phyloP scores from a whole-genome alignment of 2,797 vertebrate species.

The Cossypha niveicapilla region DNA sequence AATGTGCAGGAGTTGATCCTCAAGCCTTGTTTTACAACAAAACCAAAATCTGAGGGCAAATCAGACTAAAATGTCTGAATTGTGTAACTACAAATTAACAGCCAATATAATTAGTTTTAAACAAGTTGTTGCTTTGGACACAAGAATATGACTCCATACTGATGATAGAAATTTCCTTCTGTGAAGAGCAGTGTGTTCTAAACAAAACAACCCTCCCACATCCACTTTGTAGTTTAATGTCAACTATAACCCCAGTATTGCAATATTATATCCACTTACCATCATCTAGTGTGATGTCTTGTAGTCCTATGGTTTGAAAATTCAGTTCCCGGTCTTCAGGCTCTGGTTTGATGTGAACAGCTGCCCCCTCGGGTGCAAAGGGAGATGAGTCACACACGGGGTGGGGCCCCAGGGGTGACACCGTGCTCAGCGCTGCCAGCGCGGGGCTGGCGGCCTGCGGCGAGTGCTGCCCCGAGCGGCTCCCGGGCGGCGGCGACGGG shows the following conservation, averaged over 20 bases:
- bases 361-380: conserved; percentile 82
- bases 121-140: not conserved
- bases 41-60: not conserved
- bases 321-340: conserved; percentile 90
- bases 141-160: not conserved
- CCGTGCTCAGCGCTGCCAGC: conserved; percentile 74
- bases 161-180: not conserved
- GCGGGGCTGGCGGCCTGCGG: conserved; percentile 81
- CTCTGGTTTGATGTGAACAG: conserved; percentile 90
- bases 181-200: not conserved
- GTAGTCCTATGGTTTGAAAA: conserved; percentile 93
- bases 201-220: not conserved
- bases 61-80: not conserved
- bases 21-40: not conserved
- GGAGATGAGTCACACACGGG: conserved; percentile 79
- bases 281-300: conserved; percentile 98
- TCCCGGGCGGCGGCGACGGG: conserved; percentile 81
- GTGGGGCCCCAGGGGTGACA: conserved; percentile 82
- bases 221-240: not conserved
- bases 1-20: not conserved
- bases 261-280: conserved; percentile 79
- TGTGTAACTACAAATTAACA: not conserved
- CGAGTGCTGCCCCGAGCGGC: conserved; percentile 79
- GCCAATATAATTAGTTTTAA: not conserved
- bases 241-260: not conserved